Evolutionary conservation across 1,140 invertebrate genomes (phyloP).

Genomic region (Diachasmimorpha longicaudata): DNA sequence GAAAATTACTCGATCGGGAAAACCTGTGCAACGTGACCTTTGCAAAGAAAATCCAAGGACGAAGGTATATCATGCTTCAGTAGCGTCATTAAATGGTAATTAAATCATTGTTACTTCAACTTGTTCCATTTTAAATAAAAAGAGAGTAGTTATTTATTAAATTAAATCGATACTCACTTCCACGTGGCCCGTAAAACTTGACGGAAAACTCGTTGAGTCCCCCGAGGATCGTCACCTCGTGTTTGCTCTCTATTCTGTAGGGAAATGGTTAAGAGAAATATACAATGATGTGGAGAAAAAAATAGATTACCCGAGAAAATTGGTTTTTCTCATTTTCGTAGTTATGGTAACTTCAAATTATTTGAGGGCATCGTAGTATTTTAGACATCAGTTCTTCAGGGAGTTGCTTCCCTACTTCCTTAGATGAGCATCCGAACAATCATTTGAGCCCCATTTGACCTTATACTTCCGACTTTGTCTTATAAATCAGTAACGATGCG

Average conservation of each 20-base stretch:
- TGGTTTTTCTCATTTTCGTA: background rate
- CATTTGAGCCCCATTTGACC: too few species aligned
- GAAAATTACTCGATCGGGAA: too few species aligned
- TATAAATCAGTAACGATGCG: too few species aligned
- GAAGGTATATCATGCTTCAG: background rate
- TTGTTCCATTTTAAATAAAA: background rate
- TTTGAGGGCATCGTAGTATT: too few species aligned
- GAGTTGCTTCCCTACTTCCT: too few species aligned
- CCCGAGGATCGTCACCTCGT: conserved; percentile 97
- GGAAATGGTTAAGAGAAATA: conserved; percentile 45
- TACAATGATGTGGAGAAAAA: background rate
- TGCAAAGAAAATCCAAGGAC: background rate
- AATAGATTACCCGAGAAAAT: background rate
- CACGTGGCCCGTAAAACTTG: conserved; percentile 97
- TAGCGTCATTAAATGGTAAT: background rate
- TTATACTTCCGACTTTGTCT: too few species aligned
- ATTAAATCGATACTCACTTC: conserved; percentile 74
- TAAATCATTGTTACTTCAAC: background rate
- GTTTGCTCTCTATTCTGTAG: conserved; percentile 94
- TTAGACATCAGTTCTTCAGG: too few species aligned
- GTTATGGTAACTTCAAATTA: background rate
- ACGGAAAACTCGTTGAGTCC: conserved; percentile 99
- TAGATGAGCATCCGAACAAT: too few species aligned
- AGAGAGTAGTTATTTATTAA: background rate
- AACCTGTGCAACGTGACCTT: background rate